These are phyloP conservation scores for Sphinx pinastri DNA, from an alignment of 2,888 invertebrate species.

Conservation along the genomic window DNA sequence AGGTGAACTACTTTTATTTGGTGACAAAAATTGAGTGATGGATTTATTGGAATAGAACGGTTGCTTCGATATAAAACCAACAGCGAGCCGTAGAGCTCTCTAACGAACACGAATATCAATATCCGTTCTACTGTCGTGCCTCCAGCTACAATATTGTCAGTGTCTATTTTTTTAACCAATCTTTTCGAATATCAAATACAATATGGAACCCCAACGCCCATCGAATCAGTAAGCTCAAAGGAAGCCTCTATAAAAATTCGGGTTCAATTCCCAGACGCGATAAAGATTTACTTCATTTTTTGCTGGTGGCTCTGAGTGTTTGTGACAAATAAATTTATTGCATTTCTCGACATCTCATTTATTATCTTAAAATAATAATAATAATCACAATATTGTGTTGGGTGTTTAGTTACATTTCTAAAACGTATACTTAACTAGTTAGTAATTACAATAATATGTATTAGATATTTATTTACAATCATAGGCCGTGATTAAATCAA, in stretches of 20 bases:
- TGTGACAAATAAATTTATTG: neutral
- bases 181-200: neutral
- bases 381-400: no score
- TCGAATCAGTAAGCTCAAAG: neutral
- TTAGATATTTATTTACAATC: no score
- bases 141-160: slow-evolving; percentile 26
- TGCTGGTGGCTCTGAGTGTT: neutral
- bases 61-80: slow-evolving; percentile 19
- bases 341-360: no score
- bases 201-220: neutral
- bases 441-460: no score
- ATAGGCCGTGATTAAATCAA: no score
- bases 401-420: no score
- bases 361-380: no score
- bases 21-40: neutral
- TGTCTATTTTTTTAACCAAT: slow-evolving; percentile 18
- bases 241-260: neutral
- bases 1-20: neutral
- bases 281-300: neutral
- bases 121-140: slow-evolving; percentile 31
- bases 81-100: neutral
- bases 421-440: no score
- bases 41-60: slow-evolving; percentile 8
- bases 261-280: neutral
- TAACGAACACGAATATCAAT: slow-evolving; percentile 35